Conservation (phyloP, 53 echinoderm and acorn worm species). For the Glandiceps talaboti region DNA sequence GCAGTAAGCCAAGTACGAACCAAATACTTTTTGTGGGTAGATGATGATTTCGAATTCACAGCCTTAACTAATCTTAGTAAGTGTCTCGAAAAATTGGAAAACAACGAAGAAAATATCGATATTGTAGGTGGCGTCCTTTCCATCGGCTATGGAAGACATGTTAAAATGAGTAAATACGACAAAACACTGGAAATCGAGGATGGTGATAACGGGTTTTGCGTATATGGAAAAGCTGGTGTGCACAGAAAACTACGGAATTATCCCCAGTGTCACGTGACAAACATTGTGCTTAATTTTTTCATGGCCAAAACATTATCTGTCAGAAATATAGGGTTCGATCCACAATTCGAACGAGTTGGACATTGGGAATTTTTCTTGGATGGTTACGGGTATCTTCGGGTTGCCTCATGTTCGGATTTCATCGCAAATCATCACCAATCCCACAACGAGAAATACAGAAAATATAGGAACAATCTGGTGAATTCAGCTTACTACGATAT, state of each 20-base stretch:
- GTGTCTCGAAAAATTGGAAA: background rate
- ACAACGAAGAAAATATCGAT: background rate
- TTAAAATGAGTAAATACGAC: no score
- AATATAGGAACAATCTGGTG: background rate
- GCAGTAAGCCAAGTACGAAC: background rate
- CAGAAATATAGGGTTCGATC: background rate
- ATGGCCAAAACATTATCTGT: background rate
- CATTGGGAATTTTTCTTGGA: background rate
- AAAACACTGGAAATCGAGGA: background rate
- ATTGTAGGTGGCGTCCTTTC: background rate
- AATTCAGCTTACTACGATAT: background rate
- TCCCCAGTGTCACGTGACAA: background rate
- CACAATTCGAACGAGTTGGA: background rate
- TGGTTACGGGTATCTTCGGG: background rate
- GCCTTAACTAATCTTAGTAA: background rate
- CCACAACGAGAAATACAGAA: background rate
- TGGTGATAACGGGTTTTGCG: background rate
- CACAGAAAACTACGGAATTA: background rate
- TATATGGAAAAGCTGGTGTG: background rate
- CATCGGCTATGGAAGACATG: background rate
- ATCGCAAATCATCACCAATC: background rate
- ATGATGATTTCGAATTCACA: background rate
- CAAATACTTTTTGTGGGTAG: background rate
- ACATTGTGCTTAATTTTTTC: background rate
- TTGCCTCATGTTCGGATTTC: background rate